Conservation (phyloP, 2,888 invertebrate genomes). For the Elysia crispata region DNA sequence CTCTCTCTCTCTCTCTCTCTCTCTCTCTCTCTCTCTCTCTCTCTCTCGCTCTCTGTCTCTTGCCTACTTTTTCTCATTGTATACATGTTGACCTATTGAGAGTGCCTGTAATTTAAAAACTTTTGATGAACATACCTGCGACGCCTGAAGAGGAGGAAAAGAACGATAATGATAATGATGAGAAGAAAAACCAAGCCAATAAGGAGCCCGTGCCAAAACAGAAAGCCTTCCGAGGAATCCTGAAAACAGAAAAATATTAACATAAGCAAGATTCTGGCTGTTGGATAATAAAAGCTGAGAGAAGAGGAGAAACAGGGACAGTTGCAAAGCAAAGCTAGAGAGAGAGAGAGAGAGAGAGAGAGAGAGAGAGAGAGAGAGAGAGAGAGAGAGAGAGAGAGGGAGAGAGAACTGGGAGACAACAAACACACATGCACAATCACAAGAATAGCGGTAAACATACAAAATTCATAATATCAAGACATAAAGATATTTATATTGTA, state of each 20-base stretch:
- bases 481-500: neutral
- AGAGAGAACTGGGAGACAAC: neutral
- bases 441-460: no score
- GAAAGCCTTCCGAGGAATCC: neutral
- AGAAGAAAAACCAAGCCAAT: neutral
- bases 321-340: neutral
- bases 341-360: slow-evolving; percentile 36
- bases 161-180: neutral
- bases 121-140: no score
- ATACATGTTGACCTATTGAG: no score
- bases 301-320: no score
- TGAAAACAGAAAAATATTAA: neutral
- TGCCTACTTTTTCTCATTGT: neutral
- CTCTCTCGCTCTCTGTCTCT: neutral
- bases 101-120: no score
- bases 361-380: slow-evolving; percentile 42
- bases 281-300: no score
- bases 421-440: neutral
- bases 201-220: neutral
- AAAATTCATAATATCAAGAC: no score
- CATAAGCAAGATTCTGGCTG: neutral
- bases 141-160: no score
- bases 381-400: slow-evolving; percentile 30
- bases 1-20: neutral
- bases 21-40: slow-evolving; percentile 3